Conservation (phyloP, 2,797 vertebrate genomes). For the Sebastes vulpes region DNA sequence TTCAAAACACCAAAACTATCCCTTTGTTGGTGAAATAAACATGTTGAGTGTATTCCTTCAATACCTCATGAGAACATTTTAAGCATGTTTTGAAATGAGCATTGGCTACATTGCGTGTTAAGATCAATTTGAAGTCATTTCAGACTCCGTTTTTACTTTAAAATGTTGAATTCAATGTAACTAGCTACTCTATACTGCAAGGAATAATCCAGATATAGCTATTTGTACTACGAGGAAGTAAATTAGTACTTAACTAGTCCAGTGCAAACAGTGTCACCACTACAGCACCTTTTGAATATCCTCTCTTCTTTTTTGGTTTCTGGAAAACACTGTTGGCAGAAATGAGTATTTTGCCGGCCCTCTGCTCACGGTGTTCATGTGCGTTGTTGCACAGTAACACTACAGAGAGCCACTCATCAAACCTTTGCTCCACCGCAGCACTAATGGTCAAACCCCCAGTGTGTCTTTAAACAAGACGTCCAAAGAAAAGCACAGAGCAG, state of each 20-base stretch:
- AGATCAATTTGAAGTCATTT: neutral
- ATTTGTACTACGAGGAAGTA: neutral
- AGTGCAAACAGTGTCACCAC: neutral
- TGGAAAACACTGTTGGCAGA: neutral
- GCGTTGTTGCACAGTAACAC: neutral
- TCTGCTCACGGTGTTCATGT: neutral
- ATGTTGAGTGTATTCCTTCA: neutral
- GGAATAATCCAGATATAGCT: neutral
- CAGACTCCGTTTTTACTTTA: neutral
- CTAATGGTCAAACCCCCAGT: neutral
- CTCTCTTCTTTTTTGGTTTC: neutral
- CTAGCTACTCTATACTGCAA: neutral
- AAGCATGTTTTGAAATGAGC: neutral
- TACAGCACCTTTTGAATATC: neutral
- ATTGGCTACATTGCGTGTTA: neutral
- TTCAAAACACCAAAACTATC: no score
- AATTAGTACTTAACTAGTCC: neutral
- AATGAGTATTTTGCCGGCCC: neutral
- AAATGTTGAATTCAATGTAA: neutral
- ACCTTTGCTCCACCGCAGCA: neutral
- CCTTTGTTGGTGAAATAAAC: neutral
- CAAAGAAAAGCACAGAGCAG: constrained; percentile 19
- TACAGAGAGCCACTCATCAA: neutral
- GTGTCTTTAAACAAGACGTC: constrained; percentile 19
- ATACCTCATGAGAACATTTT: neutral